Conservation (phyloP, 2,888 invertebrate species). For the Conops quadrifasciatus region DNA sequence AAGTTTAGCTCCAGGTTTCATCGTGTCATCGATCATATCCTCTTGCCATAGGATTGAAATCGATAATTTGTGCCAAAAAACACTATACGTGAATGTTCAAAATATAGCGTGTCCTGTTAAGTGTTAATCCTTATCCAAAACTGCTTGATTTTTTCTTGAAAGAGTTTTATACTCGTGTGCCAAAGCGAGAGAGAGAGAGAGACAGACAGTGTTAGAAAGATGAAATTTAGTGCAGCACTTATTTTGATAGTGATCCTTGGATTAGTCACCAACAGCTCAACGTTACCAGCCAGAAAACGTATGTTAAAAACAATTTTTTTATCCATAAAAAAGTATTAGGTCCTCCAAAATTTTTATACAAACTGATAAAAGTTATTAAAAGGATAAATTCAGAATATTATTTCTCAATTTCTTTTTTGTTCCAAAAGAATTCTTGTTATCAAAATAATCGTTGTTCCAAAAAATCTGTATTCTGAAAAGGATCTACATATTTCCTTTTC, state of each 20-base stretch:
- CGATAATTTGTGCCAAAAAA: background rate
- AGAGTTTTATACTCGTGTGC: slow-evolving; percentile 35
- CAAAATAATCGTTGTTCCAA: no score
- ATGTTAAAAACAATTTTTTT: slow-evolving; percentile 54
- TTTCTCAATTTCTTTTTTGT: no score
- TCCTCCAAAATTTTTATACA: background rate
- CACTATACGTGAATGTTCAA: no score
- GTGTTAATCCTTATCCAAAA: slow-evolving; percentile 14
- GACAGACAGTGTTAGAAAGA: slow-evolving; percentile 41
- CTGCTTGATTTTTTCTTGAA: slow-evolving; percentile 37
- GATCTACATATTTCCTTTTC: background rate
- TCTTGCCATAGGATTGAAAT: background rate
- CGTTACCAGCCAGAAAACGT: slow-evolving; percentile 59
- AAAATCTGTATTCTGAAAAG: background rate
- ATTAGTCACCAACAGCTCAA: slow-evolving; percentile 54
- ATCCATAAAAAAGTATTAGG: background rate
- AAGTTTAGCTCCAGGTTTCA: slow-evolving; percentile 65
- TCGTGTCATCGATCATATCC: slow-evolving; percentile 42
- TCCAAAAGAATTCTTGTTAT: no score
- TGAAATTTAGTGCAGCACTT: slow-evolving; percentile 56
- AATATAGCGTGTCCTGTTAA: background rate
- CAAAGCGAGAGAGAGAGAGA: background rate
- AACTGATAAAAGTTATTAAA: background rate
- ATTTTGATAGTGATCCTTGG: slow-evolving; percentile 55
- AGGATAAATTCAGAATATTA: no score